Evolutionary conservation across 2,797 vertebrate species (phyloP).

Genomic region (Ibycter americanus): DNA sequence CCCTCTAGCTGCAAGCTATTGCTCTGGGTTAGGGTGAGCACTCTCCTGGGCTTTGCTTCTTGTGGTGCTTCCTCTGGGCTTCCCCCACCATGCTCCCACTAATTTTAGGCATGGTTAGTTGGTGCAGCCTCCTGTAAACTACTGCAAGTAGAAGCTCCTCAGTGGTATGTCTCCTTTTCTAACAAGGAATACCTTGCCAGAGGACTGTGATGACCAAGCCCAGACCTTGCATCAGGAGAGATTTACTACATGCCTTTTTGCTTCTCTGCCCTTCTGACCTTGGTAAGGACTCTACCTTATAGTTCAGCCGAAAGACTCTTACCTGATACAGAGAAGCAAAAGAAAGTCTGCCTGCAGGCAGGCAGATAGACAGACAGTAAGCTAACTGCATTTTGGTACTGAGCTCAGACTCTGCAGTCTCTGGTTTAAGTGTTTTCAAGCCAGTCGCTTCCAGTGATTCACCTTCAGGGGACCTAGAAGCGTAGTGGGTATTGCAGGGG

Average conservation of each 20-base stretch:
- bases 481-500: background rate
- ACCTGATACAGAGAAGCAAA: background rate
- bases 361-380: background rate
- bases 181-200: background rate
- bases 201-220: background rate
- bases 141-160: background rate
- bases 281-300: background rate
- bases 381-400: background rate
- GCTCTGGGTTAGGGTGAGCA: background rate
- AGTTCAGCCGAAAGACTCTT: background rate
- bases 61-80: background rate
- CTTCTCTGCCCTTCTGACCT: background rate
- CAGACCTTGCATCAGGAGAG: background rate
- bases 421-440: background rate
- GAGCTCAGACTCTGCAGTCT: background rate
- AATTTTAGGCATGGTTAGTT: background rate
- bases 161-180: background rate
- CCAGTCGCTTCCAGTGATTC: background rate
- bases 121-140: background rate
- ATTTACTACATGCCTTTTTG: background rate
- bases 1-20: background rate
- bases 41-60: background rate
- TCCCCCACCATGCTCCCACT: fast-evolving
- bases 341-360: background rate
- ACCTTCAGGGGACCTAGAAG: background rate